Percentiles rank a stretch among this genome's conserved stretches.
These are phyloP conservation scores for Ischnus inquisitorius DNA, from an alignment of 2,888 invertebrate genomes.

Conservation along the genomic window DNA sequence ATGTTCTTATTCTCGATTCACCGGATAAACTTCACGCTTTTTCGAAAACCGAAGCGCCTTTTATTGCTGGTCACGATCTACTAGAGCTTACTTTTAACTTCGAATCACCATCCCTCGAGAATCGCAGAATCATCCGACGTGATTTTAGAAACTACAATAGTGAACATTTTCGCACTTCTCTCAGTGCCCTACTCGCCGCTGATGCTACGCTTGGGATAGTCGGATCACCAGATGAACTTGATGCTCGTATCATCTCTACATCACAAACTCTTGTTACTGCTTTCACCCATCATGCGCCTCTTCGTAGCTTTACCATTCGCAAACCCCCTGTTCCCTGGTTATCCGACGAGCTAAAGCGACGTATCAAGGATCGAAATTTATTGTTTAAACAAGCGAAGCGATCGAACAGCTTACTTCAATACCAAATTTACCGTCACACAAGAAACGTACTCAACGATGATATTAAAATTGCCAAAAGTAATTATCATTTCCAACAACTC, in stretches of 20 bases:
- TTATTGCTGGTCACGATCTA: not conserved
- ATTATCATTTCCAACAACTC: not conserved
- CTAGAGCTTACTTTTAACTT: not conserved
- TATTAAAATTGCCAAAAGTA: not conserved
- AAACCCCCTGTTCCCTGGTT: not conserved
- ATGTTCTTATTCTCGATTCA: constrained; percentile 3
- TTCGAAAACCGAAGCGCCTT: not conserved
- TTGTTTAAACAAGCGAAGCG: constrained; percentile 8
- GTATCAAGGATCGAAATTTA: not conserved
- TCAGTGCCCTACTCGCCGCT: too few species aligned
- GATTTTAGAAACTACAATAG: not conserved
- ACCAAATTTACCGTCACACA: not conserved
- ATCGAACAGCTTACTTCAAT: not conserved
- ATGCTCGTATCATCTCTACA: too few species aligned
- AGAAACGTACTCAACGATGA: not conserved
- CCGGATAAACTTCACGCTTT: not conserved
- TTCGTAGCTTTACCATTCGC: not conserved
- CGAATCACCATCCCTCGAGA: too few species aligned
- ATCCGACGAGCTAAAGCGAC: not conserved
- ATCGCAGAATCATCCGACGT: not conserved
- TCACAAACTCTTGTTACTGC: too few species aligned
- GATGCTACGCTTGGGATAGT: too few species aligned
- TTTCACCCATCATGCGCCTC: not conserved
- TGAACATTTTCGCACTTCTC: too few species aligned
- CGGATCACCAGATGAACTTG: too few species aligned